Evolutionary conservation across 92 coral and sea anemone species (phyloP), one percentile per base, ranked within the genome.

Genomic region (Parazoanthus swiftii): DNA sequence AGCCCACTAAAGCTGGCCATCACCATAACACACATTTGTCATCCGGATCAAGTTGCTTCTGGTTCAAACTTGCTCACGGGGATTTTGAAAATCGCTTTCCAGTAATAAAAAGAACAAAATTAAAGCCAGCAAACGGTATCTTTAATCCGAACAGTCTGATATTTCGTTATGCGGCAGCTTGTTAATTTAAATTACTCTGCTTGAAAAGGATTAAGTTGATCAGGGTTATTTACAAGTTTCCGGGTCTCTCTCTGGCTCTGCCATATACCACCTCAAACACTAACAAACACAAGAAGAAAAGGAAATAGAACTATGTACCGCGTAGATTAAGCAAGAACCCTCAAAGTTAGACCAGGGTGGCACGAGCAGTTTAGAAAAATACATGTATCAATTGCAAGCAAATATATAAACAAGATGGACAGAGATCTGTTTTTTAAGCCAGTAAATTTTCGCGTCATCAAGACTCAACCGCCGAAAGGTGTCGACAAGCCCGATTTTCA

Each of bases 191-290:
- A 84, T 50, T 46, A 36, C 79, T 71, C 87, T 29, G 79, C 67
- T 84, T 84, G 87, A 84, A 48, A 84, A 16, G 79, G 87, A 84
- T 84, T 84, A 71, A 84, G 87, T 46, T 71, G 67, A 71, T 84
- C 39, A 44, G 4, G 65, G 74, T 13, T 71, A 71, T 71, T 84
- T 42, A 70, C 75, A 84, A 72, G 23, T 84, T 71, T 71, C 79
- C 68, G 78, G 79, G 66, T 26, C 44, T 44, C 77, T 43, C 67
- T 8, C 33, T 48, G 42, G 87, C 26, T 20, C 8, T 4, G 29
- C 6, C 65, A 71, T 26, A 18, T 42, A 14, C 59, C 86, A 68
- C 43, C 66, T 8, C 25, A 33, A 44, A 70, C 36, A 43, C 65
- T 36, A 72, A 67, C 75, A 82, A 82, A 36, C 39, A 26, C 37